Conservation (phyloP, 1,140 invertebrate genomes). For the Samia ricini region DNA sequence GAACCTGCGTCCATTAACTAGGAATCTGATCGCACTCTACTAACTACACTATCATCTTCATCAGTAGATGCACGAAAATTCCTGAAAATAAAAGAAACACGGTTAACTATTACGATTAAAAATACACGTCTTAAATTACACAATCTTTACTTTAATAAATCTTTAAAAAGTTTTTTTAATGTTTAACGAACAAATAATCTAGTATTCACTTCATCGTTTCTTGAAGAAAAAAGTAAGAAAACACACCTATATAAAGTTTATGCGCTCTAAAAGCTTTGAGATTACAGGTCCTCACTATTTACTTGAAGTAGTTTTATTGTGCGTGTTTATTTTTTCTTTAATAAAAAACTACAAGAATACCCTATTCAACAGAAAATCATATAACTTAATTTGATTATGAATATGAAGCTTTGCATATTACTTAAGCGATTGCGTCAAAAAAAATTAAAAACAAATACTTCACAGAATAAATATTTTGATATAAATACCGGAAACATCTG, state of each 20-base stretch:
- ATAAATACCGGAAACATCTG: too few relatives aligned
- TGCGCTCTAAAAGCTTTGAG: constrained; percentile 19
- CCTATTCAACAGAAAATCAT: background rate
- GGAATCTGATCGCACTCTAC: too few relatives aligned
- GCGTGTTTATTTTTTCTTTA: constrained; percentile 5
- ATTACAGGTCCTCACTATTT: constrained; percentile 12
- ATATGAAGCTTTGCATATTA: too few relatives aligned
- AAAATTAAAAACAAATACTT: too few relatives aligned
- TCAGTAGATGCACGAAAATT: too few relatives aligned
- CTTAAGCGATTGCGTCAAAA: too few relatives aligned
- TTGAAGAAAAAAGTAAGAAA: background rate
- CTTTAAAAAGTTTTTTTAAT: background rate
- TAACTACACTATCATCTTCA: too few relatives aligned
- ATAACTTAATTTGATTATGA: too few relatives aligned
- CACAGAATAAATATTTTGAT: too few relatives aligned
- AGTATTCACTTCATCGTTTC: background rate
- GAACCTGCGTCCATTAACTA: too few relatives aligned
- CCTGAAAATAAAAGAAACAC: too few relatives aligned
- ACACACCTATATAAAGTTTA: constrained; percentile 21
- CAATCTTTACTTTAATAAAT: background rate
- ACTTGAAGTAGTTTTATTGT: constrained; percentile 1
- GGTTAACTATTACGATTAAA: too few relatives aligned
- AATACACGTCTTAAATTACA: background rate
- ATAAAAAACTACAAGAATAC: constrained; percentile 5
- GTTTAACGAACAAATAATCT: background rate